Conservation (phyloP, 2,888 invertebrate genomes). For the Machimus atricapillus region DNA sequence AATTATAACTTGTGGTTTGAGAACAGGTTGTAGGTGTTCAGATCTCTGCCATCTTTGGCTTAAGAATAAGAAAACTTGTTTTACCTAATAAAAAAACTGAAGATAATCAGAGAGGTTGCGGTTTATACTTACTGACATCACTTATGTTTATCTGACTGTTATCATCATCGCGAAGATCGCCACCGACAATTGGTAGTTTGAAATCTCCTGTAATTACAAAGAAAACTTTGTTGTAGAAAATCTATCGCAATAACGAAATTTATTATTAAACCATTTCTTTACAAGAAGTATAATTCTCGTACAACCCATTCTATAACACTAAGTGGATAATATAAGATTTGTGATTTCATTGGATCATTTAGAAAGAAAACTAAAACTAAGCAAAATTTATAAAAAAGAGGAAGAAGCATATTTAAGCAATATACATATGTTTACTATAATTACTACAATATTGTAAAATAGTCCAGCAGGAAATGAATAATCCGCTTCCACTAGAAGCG, state of each 20-base stretch:
- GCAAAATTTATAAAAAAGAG: not conserved
- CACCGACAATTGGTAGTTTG: constrained; percentile 19
- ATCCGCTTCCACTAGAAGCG: no score
- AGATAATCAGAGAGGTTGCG: not conserved
- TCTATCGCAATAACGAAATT: not conserved
- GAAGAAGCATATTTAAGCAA: no score
- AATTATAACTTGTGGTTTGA: not conserved
- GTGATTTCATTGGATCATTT: not conserved
- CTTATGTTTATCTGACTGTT: constrained; percentile 71
- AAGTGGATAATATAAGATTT: not conserved
- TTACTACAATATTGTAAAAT: no score
- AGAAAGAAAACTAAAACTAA: not conserved
- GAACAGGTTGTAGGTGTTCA: not conserved
- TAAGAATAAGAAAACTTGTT: not conserved
- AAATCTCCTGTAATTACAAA: constrained; percentile 42
- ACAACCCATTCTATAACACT: no score
- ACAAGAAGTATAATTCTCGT: not conserved
- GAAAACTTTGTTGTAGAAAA: not conserved
- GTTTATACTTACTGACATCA: constrained; percentile 77
- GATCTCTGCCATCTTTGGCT: not conserved
- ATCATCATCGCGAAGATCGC: constrained; percentile 62
- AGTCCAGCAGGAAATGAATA: no score
- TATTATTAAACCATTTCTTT: not conserved
- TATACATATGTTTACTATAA: no score
- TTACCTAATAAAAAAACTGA: not conserved